Base-by-base conservation (phyloP, 2,113 vertebrate genomes). In the Panthera leo region DNA sequence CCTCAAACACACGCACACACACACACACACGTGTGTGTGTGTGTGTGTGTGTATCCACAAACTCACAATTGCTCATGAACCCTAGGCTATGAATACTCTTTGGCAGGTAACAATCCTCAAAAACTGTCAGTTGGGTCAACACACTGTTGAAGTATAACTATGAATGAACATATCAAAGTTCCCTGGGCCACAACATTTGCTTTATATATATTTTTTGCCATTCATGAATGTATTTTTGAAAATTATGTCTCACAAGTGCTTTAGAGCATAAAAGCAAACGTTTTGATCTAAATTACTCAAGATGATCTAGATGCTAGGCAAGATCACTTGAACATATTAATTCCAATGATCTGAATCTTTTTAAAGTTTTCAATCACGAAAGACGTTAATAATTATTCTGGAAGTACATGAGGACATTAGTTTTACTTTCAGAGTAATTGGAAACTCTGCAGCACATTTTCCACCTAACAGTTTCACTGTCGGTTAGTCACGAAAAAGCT, bases 151-250 rank as follows among this genome's bases (percentile, higher is more conserved):
- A n/a, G 3, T 25, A 34, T 58, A 58, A 42, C 92, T 91, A 5
- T 3, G 3, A 89, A 58, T 67, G 36, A 63, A 68, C 3, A 29
- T 65, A 84, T 4, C 51, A 71, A 48, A 89, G 79, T 78, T n/a
- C 34, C 34, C 58, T 48, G 29, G 5, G 11, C 0, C 48, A 39
- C 55, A 29, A 92, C 68, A 63, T 90, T 53, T 92, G 67, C n/a
- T 91, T 65, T 45, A 23, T 83, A 25, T 73, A 85, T 51, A 51
- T 6, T 85, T 91, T 94, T 87, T 58, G 2, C 71, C 87, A 87
- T 71, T 92, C 15, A 55, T 92, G 63, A 91, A 31, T 15, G 39
- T 51, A 34, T 78, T 93, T 93, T 93, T 78, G 53, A 89, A 89
- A 84, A 13, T 58, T 19, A 68, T 42, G 3, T 84, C 93, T 96